These are phyloP conservation scores for Sepiola atlantica DNA, from an alignment of 2,888 invertebrate species.

Conservation along the genomic window DNA sequence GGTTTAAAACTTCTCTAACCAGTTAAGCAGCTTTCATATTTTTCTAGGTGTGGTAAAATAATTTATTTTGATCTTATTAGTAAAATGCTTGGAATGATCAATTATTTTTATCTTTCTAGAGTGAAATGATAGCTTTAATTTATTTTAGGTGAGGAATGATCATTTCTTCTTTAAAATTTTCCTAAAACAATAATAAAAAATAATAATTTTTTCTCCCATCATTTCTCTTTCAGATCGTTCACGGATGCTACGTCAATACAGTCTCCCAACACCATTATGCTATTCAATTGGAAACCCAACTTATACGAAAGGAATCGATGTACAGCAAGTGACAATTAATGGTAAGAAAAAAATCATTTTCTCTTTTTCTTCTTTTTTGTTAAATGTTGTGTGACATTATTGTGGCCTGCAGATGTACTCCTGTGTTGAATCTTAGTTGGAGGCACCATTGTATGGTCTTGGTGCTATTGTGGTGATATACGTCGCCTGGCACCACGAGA, in stretches of 20 bases:
- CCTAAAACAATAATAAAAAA: too few species aligned
- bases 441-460: too few species aligned
- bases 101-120: not conserved
- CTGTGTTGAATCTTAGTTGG: too few species aligned
- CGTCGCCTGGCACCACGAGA: too few species aligned
- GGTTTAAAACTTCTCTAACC: not conserved
- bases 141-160: not conserved
- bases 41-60: not conserved
- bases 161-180: not conserved
- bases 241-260: slow-evolving; percentile 66
- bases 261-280: slow-evolving; percentile 67
- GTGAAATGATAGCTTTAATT: too few species aligned
- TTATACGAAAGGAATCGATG: slow-evolving; percentile 81
- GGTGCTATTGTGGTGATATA: too few species aligned
- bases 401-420: too few species aligned
- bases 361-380: not conserved
- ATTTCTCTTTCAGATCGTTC: slow-evolving; percentile 48
- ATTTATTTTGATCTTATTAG: not conserved
- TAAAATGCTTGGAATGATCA: too few species aligned
- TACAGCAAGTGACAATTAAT: slow-evolving; percentile 78
- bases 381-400: too few species aligned
- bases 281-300: slow-evolving; percentile 74
- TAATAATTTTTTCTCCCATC: not conserved
- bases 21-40: not conserved
- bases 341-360: slow-evolving; percentile 65